Percentiles rank a stretch among this genome's conserved stretches.
These are phyloP conservation scores for Lepilemur ruficaudatus DNA, from an alignment of 2,797 vertebrate genomes.

Conservation along the genomic window DNA sequence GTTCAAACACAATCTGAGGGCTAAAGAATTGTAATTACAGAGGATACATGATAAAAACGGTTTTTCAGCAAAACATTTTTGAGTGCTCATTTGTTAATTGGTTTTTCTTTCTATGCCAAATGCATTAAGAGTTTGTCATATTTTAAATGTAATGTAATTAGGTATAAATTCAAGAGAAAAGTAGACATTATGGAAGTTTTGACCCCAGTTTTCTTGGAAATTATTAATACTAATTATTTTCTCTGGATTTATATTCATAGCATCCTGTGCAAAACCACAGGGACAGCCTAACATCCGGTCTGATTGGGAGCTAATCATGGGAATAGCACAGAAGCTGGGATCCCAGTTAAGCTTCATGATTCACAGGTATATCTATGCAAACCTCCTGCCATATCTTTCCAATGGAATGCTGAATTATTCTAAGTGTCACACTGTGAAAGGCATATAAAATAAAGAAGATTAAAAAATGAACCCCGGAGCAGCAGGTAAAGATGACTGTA, in stretches of 20 bases:
- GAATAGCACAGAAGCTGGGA: background rate
- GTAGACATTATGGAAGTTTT: constrained; percentile 51
- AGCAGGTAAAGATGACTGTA: background rate
- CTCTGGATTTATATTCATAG: constrained; percentile 41
- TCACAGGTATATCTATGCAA: background rate
- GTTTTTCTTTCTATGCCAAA: constrained; percentile 61
- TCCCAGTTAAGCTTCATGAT: background rate
- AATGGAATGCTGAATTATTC: constrained; percentile 22
- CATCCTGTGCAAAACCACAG: constrained; percentile 4
- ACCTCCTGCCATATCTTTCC: background rate
- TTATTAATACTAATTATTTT: constrained; percentile 67
- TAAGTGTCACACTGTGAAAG: background rate
- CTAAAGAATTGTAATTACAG: constrained; percentile 53
- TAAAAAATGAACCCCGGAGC: background rate
- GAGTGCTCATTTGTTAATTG: constrained; percentile 57
- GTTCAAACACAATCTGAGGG: constrained; percentile 45
- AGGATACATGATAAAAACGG: constrained; percentile 63
- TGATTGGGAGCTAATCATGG: background rate
- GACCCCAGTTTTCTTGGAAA: constrained; percentile 47
- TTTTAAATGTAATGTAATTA: constrained; percentile 69
- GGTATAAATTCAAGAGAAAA: constrained; percentile 46
- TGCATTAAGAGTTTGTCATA: constrained; percentile 44
- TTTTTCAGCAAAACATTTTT: constrained; percentile 54
- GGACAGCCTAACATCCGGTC: background rate
- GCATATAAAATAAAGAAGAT: constrained; percentile 9